phyloP scores from a whole-genome alignment of 2,797 vertebrate genomes.

The Callimico goeldii region DNA sequence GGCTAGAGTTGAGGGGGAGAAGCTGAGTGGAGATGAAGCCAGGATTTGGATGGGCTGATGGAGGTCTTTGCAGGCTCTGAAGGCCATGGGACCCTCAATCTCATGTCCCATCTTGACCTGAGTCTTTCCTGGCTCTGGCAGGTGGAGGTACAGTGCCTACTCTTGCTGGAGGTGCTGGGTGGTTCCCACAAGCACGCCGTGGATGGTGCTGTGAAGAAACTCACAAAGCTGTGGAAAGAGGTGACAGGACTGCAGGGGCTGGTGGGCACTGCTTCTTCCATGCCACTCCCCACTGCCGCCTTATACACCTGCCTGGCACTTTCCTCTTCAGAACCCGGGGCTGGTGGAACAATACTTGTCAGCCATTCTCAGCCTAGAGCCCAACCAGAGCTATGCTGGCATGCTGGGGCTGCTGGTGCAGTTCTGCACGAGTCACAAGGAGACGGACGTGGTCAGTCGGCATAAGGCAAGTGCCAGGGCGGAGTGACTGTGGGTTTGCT shows the following conservation, averaged over 20 bases:
- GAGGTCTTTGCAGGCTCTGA: not conserved
- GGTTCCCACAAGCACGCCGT: conserved; percentile 92
- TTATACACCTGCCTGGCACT: not conserved
- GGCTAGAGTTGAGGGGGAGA: not conserved
- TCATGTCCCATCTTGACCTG: fast-evolving
- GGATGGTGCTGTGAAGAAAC: conserved; percentile 90
- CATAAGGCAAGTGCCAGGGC: conserved; percentile 88
- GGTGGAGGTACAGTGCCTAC: conserved; percentile 96
- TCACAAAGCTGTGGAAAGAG: conserved; percentile 93
- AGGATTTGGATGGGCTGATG: not conserved
- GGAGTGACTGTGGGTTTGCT: not conserved
- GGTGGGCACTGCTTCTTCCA: not conserved
- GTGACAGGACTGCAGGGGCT: conserved; percentile 78
- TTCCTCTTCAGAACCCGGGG: conserved; percentile 88
- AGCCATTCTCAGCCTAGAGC: conserved; percentile 92
- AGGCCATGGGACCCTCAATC: not conserved
- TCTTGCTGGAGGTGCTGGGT: conserved; percentile 93
- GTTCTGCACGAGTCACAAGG: conserved; percentile 92
- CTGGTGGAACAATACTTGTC: conserved; percentile 93
- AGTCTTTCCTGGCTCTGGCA: conserved; percentile 71
- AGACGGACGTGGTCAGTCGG: conserved; percentile 89
- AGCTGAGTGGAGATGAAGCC: not conserved
- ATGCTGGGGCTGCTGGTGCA: conserved; percentile 93
- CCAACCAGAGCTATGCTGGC: conserved; percentile 88
- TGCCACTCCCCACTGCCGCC: fast-evolving